Evolutionary conservation across 2,797 vertebrate species (phyloP).

Genomic region (Myotis pilosus): DNA sequence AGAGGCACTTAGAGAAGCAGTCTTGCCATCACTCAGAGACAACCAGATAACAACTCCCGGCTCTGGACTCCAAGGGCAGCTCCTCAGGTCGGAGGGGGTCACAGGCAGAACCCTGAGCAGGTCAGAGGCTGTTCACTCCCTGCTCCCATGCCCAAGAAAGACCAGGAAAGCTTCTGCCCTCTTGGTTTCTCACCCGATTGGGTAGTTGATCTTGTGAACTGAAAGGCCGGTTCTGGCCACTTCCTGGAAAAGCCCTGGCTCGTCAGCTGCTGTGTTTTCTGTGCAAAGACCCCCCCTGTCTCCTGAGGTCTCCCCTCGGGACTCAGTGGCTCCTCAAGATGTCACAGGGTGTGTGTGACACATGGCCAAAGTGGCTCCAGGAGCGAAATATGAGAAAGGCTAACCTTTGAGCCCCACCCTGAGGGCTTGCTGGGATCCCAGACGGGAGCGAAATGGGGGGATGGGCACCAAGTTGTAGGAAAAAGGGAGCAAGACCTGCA

Average conservation of each 20-base stretch:
- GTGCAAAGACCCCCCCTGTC: not conserved
- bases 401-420: not conserved
- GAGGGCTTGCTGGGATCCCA: not conserved
- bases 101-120: not conserved
- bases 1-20: not conserved
- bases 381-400: not conserved
- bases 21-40: not conserved
- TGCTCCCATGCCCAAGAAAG: not conserved
- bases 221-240: not conserved
- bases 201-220: not conserved
- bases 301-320: not conserved
- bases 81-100: not conserved
- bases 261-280: not conserved
- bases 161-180: not conserved
- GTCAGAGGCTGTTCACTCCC: not conserved
- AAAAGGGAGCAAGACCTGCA: not conserved
- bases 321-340: not conserved
- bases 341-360: not conserved
- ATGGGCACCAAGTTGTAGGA: no score
- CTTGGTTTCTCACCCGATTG: not conserved
- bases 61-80: not conserved
- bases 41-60: not conserved
- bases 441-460: no score
- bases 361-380: not conserved
- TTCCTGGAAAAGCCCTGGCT: constrained; percentile 27